These are phyloP conservation scores for Pica pica DNA, from an alignment of 2,113 vertebrate species.

Conservation along the genomic window DNA sequence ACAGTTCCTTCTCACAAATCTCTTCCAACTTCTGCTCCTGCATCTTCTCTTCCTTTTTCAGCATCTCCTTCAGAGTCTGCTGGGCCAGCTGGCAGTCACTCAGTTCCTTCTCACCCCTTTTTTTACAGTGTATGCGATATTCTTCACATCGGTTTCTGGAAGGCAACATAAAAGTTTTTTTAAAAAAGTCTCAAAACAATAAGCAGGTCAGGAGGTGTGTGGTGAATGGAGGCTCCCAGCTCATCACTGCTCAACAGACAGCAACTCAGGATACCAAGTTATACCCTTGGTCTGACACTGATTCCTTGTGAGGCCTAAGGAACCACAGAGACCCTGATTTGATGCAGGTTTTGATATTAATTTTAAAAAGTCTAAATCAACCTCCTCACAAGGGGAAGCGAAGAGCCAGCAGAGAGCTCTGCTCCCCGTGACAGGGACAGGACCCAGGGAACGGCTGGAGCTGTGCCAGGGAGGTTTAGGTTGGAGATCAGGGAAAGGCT, in stretches of 20 bases:
- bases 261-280: not conserved
- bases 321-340: not conserved
- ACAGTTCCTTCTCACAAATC: constrained; percentile 80
- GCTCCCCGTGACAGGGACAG: not conserved
- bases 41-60: constrained; percentile 37
- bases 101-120: constrained; percentile 57
- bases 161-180: not conserved
- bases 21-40: constrained; percentile 74
- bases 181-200: not conserved
- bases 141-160: constrained; percentile 80
- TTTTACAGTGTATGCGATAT: constrained; percentile 54
- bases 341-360: not conserved
- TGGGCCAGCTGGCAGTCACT: constrained; percentile 73
- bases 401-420: too few relatives aligned
- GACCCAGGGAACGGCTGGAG: fast-evolving
- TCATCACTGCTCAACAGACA: too few relatives aligned
- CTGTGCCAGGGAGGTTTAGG: fast-evolving
- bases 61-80: constrained; percentile 66
- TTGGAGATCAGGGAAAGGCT: fast-evolving
- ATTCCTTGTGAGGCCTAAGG: not conserved
- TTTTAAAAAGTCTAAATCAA: not conserved
- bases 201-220: not conserved
- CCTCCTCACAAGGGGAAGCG: not conserved
- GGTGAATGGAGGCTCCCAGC: not conserved
- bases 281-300: not conserved